These are phyloP conservation scores for Zaprionus nigranus DNA, from an alignment of 1,140 invertebrate species.

Conservation along the genomic window DNA sequence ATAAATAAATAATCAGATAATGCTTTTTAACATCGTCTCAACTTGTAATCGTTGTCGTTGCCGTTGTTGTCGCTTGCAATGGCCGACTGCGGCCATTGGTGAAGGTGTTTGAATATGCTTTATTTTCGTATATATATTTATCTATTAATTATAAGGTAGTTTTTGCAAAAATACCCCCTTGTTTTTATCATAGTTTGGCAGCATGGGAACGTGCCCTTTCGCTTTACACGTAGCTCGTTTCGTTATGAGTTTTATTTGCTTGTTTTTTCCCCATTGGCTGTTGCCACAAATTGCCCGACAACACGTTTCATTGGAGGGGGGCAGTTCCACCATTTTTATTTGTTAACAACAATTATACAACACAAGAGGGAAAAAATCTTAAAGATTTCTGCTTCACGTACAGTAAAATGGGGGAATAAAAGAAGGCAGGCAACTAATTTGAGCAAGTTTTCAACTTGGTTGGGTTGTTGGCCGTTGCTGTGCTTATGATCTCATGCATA, in stretches of 20 bases:
- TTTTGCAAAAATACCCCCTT: background rate
- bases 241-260: constrained; percentile 25
- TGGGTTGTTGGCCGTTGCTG: constrained; percentile 39
- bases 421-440: constrained; percentile 46
- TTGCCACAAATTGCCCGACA: constrained; percentile 56
- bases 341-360: constrained; percentile 48
- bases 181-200: constrained; percentile 25
- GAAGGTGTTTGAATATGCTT: background rate
- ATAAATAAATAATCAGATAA: constrained; percentile 23
- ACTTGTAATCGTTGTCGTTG: background rate
- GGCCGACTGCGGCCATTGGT: constrained; percentile 9
- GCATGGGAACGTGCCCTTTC: constrained; percentile 63
- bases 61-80: background rate
- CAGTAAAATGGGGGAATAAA: constrained; percentile 42
- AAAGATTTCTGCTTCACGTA: constrained; percentile 23
- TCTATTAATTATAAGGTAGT: background rate
- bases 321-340: constrained; percentile 69
- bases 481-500: constrained; percentile 44
- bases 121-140: background rate
- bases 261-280: constrained; percentile 66
- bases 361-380: constrained; percentile 42
- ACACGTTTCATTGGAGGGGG: constrained; percentile 57
- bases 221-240: constrained; percentile 51
- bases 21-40: background rate
- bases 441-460: constrained; percentile 30